Base-by-base conservation (phyloP, 1,140 invertebrate species). In the Drosophila melanica region DNA sequence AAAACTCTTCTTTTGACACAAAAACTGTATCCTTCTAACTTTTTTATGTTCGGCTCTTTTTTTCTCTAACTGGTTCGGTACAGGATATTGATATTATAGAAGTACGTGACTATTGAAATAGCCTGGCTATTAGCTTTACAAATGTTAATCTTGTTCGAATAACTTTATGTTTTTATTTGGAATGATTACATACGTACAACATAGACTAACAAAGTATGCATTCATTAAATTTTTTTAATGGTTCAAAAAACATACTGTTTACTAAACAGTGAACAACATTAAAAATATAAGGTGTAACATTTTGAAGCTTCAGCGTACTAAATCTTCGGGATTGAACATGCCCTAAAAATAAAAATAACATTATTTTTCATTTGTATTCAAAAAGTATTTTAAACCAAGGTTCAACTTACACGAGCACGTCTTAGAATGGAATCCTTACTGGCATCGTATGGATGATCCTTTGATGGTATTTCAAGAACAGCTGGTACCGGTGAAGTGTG, bases 401-500 rank as follows among this genome's bases (percentile, higher is more conserved):
- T 11, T 18, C 1, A 79, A 79, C 74, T 90, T 94, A 97, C 97
- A 94, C 96, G 98, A 57, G 98, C 98, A 87, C 98, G 94, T 92
- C 98, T 94, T 57, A 99, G 93, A 90, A 99, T 99, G 0, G 98
- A 99, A 93, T 99, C 99, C 93, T 99, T 99, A 80, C 95, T 96
- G 37, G 99, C 97, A 93, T 99, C 99, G 93, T 99, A 99, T 0
- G 99, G 99, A 93, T 98, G 97, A 93, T 99, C 99, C 92, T 99
- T 99, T 16, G 98, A 99, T 20, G 99, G 99, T 87, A 99, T 99
- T 94, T 99, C 99, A 53, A 99, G 93, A 6, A 99, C 97, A 11
- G 99, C 95, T 23, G 99, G 99, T 70, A 99, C 96, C 2, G 98
- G 97, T 50, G 96, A 95, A 33, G 95, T 97, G 91, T 99, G 98